phyloP scores from a whole-genome alignment of 2,113 vertebrate species.

The Aphyosemion australe region DNA sequence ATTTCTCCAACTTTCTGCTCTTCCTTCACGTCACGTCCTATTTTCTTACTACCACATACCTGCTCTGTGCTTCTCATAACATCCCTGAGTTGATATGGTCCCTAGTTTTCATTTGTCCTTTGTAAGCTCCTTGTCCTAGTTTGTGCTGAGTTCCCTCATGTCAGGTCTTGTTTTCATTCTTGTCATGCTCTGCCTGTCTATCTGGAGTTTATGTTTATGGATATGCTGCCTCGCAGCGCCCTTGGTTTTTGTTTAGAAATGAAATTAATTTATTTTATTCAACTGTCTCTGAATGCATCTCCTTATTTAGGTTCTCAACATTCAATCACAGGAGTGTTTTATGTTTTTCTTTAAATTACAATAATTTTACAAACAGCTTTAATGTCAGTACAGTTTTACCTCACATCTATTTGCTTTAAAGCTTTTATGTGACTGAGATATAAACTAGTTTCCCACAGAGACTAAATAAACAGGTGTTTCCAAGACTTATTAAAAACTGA shows the following conservation, averaged over 20 bases:
- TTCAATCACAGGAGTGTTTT: neutral
- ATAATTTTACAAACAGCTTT: neutral
- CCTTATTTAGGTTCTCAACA: neutral
- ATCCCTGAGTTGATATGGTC: neutral
- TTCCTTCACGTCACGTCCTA: neutral
- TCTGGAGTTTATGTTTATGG: slow-evolving; percentile 1
- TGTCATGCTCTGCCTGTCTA: neutral
- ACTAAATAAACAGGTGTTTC: neutral
- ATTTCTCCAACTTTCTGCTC: neutral
- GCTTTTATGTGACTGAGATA: neutral
- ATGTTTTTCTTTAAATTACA: too few relatives aligned
- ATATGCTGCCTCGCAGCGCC: neutral
- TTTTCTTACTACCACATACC: neutral
- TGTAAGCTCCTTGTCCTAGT: neutral
- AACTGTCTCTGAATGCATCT: neutral
- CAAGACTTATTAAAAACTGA: neutral
- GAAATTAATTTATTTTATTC: neutral
- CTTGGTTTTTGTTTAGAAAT: slow-evolving; percentile 3
- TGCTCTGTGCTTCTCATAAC: neutral
- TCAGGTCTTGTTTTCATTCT: neutral
- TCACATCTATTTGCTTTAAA: neutral
- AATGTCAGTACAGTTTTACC: neutral
- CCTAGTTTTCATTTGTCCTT: neutral
- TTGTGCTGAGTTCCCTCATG: neutral
- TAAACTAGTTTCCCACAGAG: neutral